Evolutionary conservation across 1,140 invertebrate species (phyloP).

Genomic region (Formica selysi): DNA sequence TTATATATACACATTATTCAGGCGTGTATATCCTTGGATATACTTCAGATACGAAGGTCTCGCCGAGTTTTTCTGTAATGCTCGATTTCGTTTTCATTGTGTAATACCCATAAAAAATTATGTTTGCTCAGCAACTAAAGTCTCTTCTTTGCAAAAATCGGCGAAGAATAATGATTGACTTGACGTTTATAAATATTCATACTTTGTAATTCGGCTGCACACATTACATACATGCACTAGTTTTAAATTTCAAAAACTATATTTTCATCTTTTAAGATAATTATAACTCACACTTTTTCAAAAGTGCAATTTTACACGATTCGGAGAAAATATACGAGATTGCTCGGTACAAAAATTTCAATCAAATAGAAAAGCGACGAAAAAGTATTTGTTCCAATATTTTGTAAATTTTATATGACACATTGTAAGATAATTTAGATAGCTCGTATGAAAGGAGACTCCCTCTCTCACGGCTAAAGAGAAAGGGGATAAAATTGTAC

Average conservation of each 20-base stretch:
- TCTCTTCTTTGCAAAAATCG: constrained; percentile 8
- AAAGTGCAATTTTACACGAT: constrained; percentile 9
- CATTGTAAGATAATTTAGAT: constrained; percentile 26
- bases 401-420: not conserved
- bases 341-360: not conserved
- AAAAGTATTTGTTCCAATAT: not conserved
- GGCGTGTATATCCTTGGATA: constrained; percentile 47
- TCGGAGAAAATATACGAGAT: not conserved
- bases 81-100: constrained; percentile 21
- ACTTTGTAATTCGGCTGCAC: not conserved
- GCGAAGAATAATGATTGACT: constrained; percentile 8
- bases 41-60: not conserved
- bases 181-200: constrained; percentile 10
- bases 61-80: not conserved
- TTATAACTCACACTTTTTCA: not conserved
- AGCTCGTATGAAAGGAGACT: not conserved
- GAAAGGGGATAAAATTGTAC: constrained; percentile 56
- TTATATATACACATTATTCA: not conserved
- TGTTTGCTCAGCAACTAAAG: constrained; percentile 36
- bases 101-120: constrained; percentile 28
- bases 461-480: not conserved
- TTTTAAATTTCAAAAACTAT: not conserved
- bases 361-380: not conserved
- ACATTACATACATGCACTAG: not conserved
- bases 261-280: not conserved